These are phyloP conservation scores for Drosophila lutescens DNA, from an alignment of 2,888 invertebrate genomes.

Conservation along the genomic window DNA sequence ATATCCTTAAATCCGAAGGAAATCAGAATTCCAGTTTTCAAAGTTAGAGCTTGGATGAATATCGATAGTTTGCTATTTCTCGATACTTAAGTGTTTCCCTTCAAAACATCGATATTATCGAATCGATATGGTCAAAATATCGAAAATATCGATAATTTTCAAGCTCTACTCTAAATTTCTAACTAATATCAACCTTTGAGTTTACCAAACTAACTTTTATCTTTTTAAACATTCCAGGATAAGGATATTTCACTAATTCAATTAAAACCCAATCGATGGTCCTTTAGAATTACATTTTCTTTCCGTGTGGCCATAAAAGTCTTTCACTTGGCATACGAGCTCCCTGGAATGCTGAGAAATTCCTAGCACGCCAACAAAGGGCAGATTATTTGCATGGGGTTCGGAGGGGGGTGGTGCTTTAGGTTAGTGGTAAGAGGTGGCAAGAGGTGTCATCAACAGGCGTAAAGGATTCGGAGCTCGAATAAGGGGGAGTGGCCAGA, in stretches of 20 bases:
- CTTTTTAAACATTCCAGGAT: not conserved
- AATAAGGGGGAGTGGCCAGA: not conserved
- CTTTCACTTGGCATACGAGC: conserved; percentile 47
- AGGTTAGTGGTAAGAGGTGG: conserved; percentile 3
- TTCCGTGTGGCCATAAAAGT: conserved; percentile 55
- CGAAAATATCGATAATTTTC: too few species aligned
- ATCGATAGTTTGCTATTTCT: too few species aligned
- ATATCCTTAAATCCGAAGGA: too few species aligned
- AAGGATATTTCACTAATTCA: not conserved
- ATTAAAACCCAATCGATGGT: not conserved
- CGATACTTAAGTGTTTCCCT: too few species aligned
- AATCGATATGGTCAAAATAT: too few species aligned
- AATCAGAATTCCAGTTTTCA: too few species aligned
- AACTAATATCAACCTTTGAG: too few species aligned
- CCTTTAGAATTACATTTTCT: not conserved
- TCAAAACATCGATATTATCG: too few species aligned
- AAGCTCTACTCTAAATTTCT: too few species aligned
- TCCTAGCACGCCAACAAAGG: conserved; percentile 69
- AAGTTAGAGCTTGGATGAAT: too few species aligned
- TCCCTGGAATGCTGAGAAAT: conserved; percentile 60
- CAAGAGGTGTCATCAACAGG: conserved; percentile 46
- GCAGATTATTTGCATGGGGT: conserved; percentile 66
- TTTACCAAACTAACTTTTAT: not conserved
- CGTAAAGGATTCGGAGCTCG: conserved; percentile 17
- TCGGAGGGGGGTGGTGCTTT: not conserved